phyloP scores from a whole-genome alignment of 1,140 invertebrate genomes.

The Bombus superbus region DNA sequence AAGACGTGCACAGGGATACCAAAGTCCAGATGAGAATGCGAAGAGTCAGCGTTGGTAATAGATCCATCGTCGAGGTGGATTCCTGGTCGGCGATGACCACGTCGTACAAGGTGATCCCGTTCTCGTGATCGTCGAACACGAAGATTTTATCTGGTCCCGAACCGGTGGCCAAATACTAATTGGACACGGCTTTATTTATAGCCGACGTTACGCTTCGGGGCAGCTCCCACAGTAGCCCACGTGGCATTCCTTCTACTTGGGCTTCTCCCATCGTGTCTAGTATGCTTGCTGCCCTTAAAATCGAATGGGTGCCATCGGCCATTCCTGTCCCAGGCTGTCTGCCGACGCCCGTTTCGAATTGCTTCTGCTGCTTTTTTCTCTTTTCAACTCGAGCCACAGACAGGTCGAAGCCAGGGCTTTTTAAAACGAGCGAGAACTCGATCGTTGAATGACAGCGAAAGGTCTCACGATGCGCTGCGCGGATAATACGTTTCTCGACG shows the following conservation, averaged over 20 bases:
- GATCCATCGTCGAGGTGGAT: conserved; percentile 7
- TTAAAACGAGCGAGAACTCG: neutral
- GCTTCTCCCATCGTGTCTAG: conserved; percentile 2
- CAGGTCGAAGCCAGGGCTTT: neutral
- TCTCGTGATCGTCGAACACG: conserved; percentile 30
- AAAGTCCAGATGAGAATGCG: conserved; percentile 29
- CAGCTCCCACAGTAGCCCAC: conserved; percentile 59
- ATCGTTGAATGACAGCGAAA: too few species aligned
- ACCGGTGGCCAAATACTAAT: conserved; percentile 61
- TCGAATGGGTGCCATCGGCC: conserved; percentile 29
- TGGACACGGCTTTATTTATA: conserved; percentile 68
- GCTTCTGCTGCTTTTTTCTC: neutral
- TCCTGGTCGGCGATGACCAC: neutral
- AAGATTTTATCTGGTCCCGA: conserved; percentile 52
- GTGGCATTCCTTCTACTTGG: neutral
- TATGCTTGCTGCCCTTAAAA: neutral
- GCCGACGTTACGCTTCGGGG: conserved; percentile 6
- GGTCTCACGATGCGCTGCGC: too few species aligned
- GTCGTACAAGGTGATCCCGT: conserved; percentile 23
- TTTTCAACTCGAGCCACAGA: neutral
- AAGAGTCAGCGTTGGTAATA: conserved; percentile 52
- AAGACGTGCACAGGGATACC: neutral
- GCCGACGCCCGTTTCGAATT: neutral
- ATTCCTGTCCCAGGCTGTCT: neutral
- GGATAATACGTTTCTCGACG: too few species aligned